Percentiles rank a stretch among this genome's conserved stretches.
Conservation (phyloP, 2,797 vertebrate species). For the Gymnothorax reevesii region DNA sequence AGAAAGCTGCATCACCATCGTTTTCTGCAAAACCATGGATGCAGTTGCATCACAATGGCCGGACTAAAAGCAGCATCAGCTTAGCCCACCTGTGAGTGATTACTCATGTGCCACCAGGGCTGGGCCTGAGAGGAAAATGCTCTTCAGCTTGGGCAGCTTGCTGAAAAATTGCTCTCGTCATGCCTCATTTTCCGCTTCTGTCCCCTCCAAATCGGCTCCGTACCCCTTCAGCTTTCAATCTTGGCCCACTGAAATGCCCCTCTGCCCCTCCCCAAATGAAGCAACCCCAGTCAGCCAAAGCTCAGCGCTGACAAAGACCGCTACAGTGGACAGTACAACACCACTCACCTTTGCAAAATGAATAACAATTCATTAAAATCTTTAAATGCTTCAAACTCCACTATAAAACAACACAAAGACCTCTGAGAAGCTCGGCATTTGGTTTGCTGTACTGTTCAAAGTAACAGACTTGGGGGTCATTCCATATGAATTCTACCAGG, state of each 20-base stretch:
- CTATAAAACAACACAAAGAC: not conserved
- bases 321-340: not conserved
- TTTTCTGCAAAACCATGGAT: not conserved
- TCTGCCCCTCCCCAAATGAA: not conserved
- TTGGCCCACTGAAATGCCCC: not conserved
- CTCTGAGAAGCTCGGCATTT: not conserved
- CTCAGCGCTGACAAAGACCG: not conserved
- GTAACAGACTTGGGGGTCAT: too few relatives aligned
- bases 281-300: not conserved
- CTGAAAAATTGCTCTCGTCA: conserved; percentile 12
- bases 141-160: conserved; percentile 23
- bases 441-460: not conserved
- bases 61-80: conserved; percentile 50
- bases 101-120: conserved; percentile 52
- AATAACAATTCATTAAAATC: not conserved
- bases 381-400: not conserved
- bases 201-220: conserved; percentile 1
- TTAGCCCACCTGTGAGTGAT: conserved; percentile 67
- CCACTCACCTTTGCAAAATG: not conserved
- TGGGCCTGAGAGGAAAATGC: conserved; percentile 39
- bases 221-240: not conserved
- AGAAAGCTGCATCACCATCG: not conserved
- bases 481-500: too few relatives aligned
- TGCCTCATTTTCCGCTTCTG: not conserved
- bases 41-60: not conserved